phyloP scores from a whole-genome alignment of 2,797 vertebrate genomes.

The Holocentrus rufus region DNA sequence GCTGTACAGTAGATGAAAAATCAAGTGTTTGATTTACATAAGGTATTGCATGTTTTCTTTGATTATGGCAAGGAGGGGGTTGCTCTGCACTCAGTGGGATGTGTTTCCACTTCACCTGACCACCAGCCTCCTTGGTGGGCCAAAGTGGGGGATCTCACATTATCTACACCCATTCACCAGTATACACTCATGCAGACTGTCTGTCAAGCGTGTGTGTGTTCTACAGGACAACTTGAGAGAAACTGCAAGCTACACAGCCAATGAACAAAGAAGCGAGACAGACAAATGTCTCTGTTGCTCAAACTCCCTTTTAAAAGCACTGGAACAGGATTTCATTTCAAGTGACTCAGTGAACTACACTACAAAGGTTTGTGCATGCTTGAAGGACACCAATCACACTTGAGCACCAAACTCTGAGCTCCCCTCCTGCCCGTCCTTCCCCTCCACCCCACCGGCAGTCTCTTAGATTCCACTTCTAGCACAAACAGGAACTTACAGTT shows the following conservation, averaged over 20 bases:
- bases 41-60: too few species aligned
- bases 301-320: slow-evolving; percentile 40
- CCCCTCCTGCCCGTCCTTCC: too few species aligned
- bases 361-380: too few species aligned
- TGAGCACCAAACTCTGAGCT: too few species aligned
- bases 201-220: slow-evolving; percentile 27
- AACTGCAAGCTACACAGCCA: slow-evolving; percentile 28
- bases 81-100: too few species aligned
- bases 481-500: too few species aligned
- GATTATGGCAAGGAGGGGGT: too few species aligned
- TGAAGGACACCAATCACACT: too few species aligned
- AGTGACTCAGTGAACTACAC: slow-evolving; percentile 44
- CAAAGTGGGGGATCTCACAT: slow-evolving; percentile 15
- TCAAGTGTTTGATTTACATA: not conserved
- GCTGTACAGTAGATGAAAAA: not conserved
- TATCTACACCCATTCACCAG: slow-evolving; percentile 23
- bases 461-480: too few species aligned
- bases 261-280: slow-evolving; percentile 51
- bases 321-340: slow-evolving; percentile 18
- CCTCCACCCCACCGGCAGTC: too few species aligned
- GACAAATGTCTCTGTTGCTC: slow-evolving; percentile 35
- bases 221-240: slow-evolving; percentile 22
- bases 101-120: slow-evolving; percentile 14
- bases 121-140: slow-evolving; percentile 23
- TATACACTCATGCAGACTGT: slow-evolving; percentile 17